Evolutionary conservation across 2,113 vertebrate species (phyloP).

Genomic region (Phrynosoma blainvillii): DNA sequence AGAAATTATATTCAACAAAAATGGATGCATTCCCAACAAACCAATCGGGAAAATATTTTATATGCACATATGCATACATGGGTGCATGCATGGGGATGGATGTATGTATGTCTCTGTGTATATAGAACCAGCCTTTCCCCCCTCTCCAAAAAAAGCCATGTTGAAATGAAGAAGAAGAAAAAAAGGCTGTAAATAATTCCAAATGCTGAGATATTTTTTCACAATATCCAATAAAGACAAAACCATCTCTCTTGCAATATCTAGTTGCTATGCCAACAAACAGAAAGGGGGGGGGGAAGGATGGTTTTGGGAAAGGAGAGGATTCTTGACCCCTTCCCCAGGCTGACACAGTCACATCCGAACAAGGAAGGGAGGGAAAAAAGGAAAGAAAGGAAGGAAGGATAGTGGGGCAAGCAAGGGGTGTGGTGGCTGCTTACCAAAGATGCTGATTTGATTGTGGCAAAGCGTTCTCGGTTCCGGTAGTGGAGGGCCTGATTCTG

Average conservation of each 20-base stretch:
- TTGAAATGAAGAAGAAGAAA: slow-evolving; percentile 44
- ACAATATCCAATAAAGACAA: slow-evolving; percentile 32
- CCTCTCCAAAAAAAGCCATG: slow-evolving; percentile 40
- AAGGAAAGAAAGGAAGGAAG: neutral
- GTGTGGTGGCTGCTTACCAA: slow-evolving; percentile 86
- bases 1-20: slow-evolving; percentile 51
- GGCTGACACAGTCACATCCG: slow-evolving; percentile 19
- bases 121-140: too few relatives aligned
- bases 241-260: slow-evolving; percentile 63
- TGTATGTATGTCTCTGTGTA: neutral
- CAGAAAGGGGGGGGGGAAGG: slow-evolving; percentile 53
- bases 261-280: slow-evolving; percentile 87
- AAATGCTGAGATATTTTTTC: neutral
- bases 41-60: neutral
- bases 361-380: neutral
- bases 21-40: slow-evolving; percentile 52
- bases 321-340: slow-evolving; percentile 65
- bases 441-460: slow-evolving; percentile 98
- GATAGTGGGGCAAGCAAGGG: slow-evolving; percentile 32
- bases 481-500: slow-evolving; percentile 93
- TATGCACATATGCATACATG: neutral
- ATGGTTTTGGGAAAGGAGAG: slow-evolving; percentile 36
- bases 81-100: too few relatives aligned
- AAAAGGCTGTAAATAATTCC: slow-evolving; percentile 53
- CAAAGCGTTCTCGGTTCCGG: slow-evolving; percentile 95